phyloP scores from a whole-genome alignment of 2,888 invertebrate genomes.

The Yponomeuta sedellus region DNA sequence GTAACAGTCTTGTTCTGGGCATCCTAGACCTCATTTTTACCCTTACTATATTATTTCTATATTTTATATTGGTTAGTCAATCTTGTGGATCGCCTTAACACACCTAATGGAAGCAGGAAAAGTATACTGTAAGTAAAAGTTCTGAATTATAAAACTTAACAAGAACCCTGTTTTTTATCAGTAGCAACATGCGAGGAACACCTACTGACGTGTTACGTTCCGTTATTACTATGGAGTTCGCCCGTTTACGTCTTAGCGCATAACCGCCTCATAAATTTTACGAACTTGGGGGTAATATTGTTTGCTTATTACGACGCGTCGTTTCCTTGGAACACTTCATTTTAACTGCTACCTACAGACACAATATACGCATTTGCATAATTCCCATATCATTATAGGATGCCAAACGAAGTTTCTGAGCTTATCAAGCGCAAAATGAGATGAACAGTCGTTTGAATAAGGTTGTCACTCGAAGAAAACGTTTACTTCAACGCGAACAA shows the following conservation, averaged over 20 bases:
- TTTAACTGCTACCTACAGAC: constrained; percentile 35
- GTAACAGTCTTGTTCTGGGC: no score
- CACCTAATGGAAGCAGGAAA: no score
- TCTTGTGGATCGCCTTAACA: no score
- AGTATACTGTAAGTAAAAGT: no score
- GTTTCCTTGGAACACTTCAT: constrained; percentile 42
- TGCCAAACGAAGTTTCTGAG: neutral
- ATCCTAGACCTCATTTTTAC: no score
- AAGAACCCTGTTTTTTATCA: neutral
- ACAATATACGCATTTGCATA: constrained; percentile 47
- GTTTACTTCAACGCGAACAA: no score
- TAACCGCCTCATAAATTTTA: constrained; percentile 66
- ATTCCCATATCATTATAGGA: constrained; percentile 40
- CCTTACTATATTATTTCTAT: no score
- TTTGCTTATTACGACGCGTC: constrained; percentile 54
- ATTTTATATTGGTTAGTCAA: no score
- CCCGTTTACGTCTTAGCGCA: constrained; percentile 54
- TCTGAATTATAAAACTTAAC: neutral
- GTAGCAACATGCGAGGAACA: neutral
- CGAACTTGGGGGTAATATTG: constrained; percentile 58
- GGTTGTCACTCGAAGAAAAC: no score
- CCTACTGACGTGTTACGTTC: constrained; percentile 39
- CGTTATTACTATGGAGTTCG: constrained; percentile 36
- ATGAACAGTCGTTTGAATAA: neutral
- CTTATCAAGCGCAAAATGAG: neutral